Evolutionary conservation across 1,140 invertebrate genomes (phyloP).

Genomic region (Oncopeltus fasciatus): DNA sequence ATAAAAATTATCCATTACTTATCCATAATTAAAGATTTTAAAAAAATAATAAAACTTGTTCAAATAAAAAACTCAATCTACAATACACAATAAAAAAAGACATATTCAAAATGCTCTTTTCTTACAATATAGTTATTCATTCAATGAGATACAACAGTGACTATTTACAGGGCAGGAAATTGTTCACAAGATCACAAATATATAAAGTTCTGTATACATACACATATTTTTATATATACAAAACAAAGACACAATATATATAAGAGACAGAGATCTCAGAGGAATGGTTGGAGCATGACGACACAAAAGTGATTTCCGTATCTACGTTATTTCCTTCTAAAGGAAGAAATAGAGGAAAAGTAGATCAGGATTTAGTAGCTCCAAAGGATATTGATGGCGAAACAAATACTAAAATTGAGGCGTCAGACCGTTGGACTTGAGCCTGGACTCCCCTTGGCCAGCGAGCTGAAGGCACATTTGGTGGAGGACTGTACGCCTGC

Average conservation of each 20-base stretch:
- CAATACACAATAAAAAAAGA: not conserved
- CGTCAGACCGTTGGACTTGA: no score
- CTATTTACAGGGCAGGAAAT: conserved; percentile 7
- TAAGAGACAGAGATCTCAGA: conserved; percentile 3
- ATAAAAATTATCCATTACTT: not conserved
- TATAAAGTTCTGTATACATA: conserved; percentile 1
- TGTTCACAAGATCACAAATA: conserved; percentile 5
- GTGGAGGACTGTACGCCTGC: not conserved
- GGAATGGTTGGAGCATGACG: not conserved
- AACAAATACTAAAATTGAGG: no score
- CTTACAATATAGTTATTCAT: not conserved
- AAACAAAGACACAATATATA: not conserved
- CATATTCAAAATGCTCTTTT: no score
- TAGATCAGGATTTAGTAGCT: not conserved
- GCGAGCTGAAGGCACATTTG: not conserved
- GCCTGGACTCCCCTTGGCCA: not conserved
- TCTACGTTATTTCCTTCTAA: not conserved
- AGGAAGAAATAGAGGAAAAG: not conserved
- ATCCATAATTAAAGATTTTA: not conserved
- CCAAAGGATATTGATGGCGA: not conserved
- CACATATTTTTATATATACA: not conserved
- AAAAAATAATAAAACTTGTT: not conserved
- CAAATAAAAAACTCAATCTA: not conserved
- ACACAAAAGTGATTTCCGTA: not conserved
- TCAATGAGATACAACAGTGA: not conserved